Conservation (phyloP, 1,140 invertebrate species). For the Zaprionus gabonicus region DNA sequence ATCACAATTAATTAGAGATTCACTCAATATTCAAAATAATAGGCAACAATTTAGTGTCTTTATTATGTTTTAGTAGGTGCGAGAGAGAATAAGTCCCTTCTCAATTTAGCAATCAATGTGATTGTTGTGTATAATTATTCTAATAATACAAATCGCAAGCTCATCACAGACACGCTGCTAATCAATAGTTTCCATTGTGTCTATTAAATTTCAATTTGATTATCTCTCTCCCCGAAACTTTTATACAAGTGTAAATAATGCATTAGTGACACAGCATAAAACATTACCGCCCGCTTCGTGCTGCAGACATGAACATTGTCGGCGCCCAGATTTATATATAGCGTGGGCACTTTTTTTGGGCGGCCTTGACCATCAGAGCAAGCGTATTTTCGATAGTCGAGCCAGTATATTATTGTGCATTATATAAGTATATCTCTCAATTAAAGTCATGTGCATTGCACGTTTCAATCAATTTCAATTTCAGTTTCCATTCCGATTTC, state of each 20-base stretch:
- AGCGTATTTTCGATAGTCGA: not conserved
- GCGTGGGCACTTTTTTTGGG: not conserved
- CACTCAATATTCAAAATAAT: not conserved
- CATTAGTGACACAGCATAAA: not conserved
- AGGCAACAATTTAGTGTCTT: not conserved
- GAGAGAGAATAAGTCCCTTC: not conserved
- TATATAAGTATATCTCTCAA: slow-evolving; percentile 35
- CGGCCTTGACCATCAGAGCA: slow-evolving; percentile 39
- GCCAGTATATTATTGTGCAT: slow-evolving; percentile 2
- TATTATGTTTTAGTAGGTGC: not conserved
- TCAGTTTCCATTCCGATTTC: slow-evolving; percentile 29
- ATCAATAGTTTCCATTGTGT: not conserved
- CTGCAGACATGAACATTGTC: not conserved
- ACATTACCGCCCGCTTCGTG: not conserved
- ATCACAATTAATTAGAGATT: not conserved
- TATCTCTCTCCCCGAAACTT: not conserved
- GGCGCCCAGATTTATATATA: slow-evolving; percentile 6
- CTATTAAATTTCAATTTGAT: slow-evolving; percentile 6
- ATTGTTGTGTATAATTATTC: slow-evolving; percentile 4
- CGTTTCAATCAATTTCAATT: slow-evolving; percentile 52
- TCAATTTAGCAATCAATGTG: not conserved
- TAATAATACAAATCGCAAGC: slow-evolving; percentile 12
- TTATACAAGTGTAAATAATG: not conserved
- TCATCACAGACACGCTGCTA: not conserved
- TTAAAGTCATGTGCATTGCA: slow-evolving; percentile 41